These are phyloP conservation scores for Pantherophis guttatus DNA, from an alignment of 2,113 vertebrate genomes.

Conservation along the genomic window DNA sequence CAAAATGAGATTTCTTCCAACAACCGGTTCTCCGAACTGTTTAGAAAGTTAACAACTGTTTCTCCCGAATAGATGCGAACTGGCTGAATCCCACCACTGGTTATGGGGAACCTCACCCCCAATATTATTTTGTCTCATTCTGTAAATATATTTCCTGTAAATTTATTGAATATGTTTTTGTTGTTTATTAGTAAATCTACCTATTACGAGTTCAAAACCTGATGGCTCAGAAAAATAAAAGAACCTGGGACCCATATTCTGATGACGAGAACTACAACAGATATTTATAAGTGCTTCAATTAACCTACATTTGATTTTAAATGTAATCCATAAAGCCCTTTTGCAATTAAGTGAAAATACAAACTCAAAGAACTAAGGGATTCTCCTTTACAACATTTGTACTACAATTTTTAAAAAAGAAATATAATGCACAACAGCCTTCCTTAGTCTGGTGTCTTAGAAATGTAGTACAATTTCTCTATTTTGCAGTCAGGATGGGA, in stretches of 20 bases:
- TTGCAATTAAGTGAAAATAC: not conserved
- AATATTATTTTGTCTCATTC: slow-evolving; percentile 19
- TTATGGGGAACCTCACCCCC: not conserved
- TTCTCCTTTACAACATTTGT: not conserved
- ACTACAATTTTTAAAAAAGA: not conserved
- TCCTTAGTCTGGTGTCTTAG: not conserved
- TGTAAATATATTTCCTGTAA: not conserved
- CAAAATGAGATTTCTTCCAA: too few relatives aligned
- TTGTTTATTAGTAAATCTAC: not conserved
- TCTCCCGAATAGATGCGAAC: too few relatives aligned
- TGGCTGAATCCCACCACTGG: not conserved
- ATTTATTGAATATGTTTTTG: not conserved
- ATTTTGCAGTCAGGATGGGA: not conserved
- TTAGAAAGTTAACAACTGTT: too few relatives aligned
- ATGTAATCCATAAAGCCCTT: not conserved
- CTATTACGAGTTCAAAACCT: not conserved
- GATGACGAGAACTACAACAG: not conserved
- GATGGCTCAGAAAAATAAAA: not conserved
- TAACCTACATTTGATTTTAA: not conserved
- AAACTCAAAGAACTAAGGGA: not conserved
- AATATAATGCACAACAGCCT: not conserved
- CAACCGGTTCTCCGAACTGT: too few relatives aligned
- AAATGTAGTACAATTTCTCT: not conserved
- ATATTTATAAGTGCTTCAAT: not conserved
- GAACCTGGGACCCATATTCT: not conserved